Conservation (phyloP, 2,797 vertebrate genomes). For the Gallinago solitaria region DNA sequence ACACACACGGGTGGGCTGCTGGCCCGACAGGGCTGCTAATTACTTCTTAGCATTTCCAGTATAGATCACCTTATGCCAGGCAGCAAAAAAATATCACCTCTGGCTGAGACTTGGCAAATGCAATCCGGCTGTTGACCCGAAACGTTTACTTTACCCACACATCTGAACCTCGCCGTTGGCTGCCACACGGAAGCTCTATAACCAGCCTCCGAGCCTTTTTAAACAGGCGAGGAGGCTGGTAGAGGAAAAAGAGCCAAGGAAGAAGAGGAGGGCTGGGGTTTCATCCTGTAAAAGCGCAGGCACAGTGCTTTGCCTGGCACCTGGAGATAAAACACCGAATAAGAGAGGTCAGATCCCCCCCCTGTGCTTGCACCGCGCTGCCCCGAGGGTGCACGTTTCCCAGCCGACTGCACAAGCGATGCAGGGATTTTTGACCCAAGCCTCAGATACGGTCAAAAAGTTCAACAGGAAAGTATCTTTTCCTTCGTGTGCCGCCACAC, state of each 20-base stretch:
- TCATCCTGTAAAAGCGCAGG: background rate
- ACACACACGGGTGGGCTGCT: background rate
- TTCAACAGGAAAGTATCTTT: background rate
- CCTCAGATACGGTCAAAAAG: background rate
- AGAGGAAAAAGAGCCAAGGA: background rate
- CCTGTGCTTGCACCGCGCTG: too few relatives aligned
- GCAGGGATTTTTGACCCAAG: background rate
- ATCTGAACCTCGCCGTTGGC: background rate
- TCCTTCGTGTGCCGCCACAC: background rate
- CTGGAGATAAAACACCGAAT: background rate
- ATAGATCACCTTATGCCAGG: background rate
- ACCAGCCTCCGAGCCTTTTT: background rate
- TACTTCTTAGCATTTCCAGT: background rate
- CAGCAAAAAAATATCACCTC: background rate
- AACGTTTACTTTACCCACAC: background rate
- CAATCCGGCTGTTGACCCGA: background rate
- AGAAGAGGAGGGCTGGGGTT: background rate
- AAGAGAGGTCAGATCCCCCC: background rate
- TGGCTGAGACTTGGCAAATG: background rate
- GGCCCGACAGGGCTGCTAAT: background rate
- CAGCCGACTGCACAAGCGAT: accelerated
- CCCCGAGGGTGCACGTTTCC: background rate
- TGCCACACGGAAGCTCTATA: background rate
- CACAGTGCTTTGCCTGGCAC: background rate
- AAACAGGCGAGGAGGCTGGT: background rate